Evolutionary conservation across 1,140 invertebrate genomes (phyloP).

Genomic region (Papilio polytes): DNA sequence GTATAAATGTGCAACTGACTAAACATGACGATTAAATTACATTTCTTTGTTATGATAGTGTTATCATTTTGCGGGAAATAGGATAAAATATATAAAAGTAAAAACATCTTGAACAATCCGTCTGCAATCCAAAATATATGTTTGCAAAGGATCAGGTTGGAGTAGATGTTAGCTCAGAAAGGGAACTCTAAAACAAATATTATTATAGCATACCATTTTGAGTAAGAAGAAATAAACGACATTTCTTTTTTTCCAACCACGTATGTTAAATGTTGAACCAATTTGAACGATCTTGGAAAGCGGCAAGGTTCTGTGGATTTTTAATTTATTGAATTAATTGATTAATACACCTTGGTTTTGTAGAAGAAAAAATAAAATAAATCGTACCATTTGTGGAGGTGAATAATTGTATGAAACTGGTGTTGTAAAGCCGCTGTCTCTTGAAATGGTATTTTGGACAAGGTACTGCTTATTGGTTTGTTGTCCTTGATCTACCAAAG

Average conservation of each 20-base stretch:
- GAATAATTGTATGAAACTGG: neutral
- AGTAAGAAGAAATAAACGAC: neutral
- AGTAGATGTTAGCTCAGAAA: too few species aligned
- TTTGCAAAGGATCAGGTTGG: too few species aligned
- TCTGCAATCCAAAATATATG: too few species aligned
- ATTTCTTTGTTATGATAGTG: too few species aligned
- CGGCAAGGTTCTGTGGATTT: neutral
- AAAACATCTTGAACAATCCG: too few species aligned
- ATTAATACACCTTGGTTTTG: neutral
- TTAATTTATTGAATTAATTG: neutral
- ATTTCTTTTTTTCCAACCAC: neutral
- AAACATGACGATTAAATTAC: too few species aligned
- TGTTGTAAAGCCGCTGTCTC: constrained; percentile 29
- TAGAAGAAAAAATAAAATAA: neutral
- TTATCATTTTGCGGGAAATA: too few species aligned
- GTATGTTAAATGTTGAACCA: neutral
- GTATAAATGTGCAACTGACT: too few species aligned
- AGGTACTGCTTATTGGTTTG: neutral
- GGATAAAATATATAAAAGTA: too few species aligned
- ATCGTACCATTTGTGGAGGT: neutral
- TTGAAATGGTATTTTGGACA: constrained; percentile 32
- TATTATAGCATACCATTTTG: neutral
- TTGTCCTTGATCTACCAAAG: neutral
- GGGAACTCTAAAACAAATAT: too few species aligned
- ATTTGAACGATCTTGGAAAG: constrained; percentile 2